Conservation (phyloP, 1,140 invertebrate genomes). For the Procambarus virginalis region DNA sequence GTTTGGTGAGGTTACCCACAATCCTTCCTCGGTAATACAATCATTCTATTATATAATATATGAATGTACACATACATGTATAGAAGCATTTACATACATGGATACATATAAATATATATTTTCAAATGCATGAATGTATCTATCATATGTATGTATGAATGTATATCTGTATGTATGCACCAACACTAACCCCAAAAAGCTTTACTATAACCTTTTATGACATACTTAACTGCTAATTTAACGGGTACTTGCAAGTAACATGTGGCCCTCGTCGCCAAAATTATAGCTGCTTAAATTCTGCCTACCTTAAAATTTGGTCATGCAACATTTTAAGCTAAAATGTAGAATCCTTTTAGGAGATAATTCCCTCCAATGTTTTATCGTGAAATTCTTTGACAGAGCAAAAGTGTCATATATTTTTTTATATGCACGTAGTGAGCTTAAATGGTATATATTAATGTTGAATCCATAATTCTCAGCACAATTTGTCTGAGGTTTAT, state of each 20-base stretch:
- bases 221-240: constrained; percentile 6
- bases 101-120: no score
- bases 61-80: no score
- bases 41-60: no score
- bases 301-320: neutral
- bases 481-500: no score
- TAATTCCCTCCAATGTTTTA: neutral
- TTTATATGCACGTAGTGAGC: no score
- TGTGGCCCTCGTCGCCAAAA: neutral
- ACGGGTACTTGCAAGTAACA: neutral
- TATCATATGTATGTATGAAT: neutral
- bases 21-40: no score
- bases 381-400: neutral
- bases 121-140: neutral
- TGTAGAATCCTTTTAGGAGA: neutral
- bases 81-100: no score
- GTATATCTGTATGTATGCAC: neutral
- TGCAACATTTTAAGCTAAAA: neutral
- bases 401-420: neutral
- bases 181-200: neutral
- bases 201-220: neutral
- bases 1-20: no score
- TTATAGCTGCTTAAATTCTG: neutral
- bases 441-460: no score
- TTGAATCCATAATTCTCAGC: no score